Evolutionary conservation across 64 coral and sea anemone species (phyloP), one percentile per base, ranked within the genome.

Genomic region (Hydrozoanthus tunicans): DNA sequence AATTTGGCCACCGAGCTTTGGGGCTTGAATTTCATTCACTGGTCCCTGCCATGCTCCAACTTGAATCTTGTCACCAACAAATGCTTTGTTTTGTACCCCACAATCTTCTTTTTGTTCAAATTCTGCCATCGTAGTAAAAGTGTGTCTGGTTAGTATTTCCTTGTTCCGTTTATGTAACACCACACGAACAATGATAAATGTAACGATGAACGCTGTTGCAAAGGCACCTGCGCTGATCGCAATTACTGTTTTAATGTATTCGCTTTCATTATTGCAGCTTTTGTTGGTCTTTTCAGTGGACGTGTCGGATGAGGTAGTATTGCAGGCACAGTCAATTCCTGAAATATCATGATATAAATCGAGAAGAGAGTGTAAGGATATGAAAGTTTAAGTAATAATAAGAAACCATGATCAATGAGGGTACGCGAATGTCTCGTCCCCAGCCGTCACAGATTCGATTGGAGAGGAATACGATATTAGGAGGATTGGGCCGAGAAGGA

Each of bases 101-200:
- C 68, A 71, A 6, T 71, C 68, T 9, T 9, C 8, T 24, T 71
- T 9, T 6, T 24, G 9, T 1, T 5, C 26, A 24, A 24, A 71
- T 24, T 71, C 68, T 25, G n/a, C 68, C 26, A 24, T 71, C 0
- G 68, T 24, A 26, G 68, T 71, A 71, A 71, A 71, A 24, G 17
- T 71, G 6, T 71, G 68, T 71, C 68, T 71, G 68, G 68, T 24
- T 1, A 15, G 17, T 24, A 24, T 5, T 24, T 71, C 26, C 17
- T 71, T 71, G 23, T 71, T 25, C 17, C 68, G 68, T 71, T 24
- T 17, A 71, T 71, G 23, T 32, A 71, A 71, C n/a, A 6, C 17
- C 20, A 71, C 26, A 25, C 68, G 68, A 71, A 71, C 68, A 71
- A 71, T 26, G 26, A 71, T 71, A 71, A 71, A 71, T 24, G 68